phyloP scores from a whole-genome alignment of 2,797 vertebrate genomes.

The Cyclopterus lumpus region DNA sequence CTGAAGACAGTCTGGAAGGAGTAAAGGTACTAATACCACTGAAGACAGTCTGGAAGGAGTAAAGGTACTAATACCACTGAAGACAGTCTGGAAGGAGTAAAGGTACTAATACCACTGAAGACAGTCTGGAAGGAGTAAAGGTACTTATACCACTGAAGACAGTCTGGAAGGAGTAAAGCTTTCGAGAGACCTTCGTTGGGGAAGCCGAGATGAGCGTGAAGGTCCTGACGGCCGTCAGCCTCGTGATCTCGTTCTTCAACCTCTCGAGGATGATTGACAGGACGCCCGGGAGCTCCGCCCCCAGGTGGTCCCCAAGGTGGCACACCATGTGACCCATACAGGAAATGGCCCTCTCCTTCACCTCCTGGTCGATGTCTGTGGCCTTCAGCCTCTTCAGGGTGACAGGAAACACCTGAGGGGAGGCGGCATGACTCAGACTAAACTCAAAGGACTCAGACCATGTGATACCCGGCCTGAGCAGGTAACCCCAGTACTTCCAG shows the following conservation, averaged over 20 bases:
- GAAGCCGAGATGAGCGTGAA: slow-evolving; percentile 87
- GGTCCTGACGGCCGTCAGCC: slow-evolving; percentile 89
- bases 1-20: no score
- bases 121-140: no score
- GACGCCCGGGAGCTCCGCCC: slow-evolving; percentile 85
- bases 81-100: no score
- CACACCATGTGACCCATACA: slow-evolving; percentile 91
- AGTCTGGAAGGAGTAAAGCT: no score
- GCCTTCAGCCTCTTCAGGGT: slow-evolving; percentile 90
- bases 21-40: no score
- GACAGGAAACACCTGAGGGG: slow-evolving; percentile 75
- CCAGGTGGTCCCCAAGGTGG: slow-evolving; percentile 90
- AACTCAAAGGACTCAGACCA: no score
- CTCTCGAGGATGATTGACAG: slow-evolving; percentile 91
- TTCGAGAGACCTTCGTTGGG: slow-evolving; percentile 84
- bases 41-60: no score
- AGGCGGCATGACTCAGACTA: no score
- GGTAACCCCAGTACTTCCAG: background rate
- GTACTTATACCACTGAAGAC: no score
- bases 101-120: no score
- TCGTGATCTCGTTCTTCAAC: slow-evolving; percentile 94
- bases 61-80: no score
- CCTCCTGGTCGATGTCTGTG: slow-evolving; percentile 96
- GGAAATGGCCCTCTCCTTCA: slow-evolving; percentile 94
- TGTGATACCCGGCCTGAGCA: background rate